Evolutionary conservation across 2,888 invertebrate genomes (phyloP).

Genomic region (Cremastobaeus sp.): DNA sequence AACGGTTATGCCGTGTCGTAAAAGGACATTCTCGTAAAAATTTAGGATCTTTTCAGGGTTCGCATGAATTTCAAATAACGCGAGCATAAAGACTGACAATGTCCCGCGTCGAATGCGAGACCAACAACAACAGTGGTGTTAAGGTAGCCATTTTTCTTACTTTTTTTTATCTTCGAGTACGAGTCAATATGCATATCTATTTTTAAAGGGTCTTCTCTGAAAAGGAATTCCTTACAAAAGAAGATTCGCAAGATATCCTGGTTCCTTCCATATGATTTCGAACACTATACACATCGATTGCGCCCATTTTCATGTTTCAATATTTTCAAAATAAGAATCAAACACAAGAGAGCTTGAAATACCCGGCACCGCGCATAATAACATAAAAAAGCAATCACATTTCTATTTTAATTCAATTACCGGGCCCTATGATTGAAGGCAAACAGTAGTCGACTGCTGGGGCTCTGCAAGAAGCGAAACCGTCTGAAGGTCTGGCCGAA

Average conservation of each 20-base stretch:
- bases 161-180: slow-evolving; percentile 18
- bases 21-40: slow-evolving; percentile 66
- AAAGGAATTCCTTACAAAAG: slow-evolving; percentile 6
- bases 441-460: slow-evolving; percentile 17
- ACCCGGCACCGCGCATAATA: no score
- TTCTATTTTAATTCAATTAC: slow-evolving; percentile 16
- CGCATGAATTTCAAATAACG: slow-evolving; percentile 64
- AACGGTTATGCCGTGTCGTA: slow-evolving; percentile 60
- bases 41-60: slow-evolving; percentile 62
- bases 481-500: neutral
- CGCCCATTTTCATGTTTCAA: no score
- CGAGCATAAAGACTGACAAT: slow-evolving; percentile 59
- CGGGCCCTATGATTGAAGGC: slow-evolving; percentile 14
- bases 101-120: slow-evolving; percentile 43
- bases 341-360: no score
- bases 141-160: slow-evolving; percentile 35
- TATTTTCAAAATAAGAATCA: no score
- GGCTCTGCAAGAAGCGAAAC: neutral
- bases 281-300: no score
- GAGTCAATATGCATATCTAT: slow-evolving; percentile 35
- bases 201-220: slow-evolving; percentile 27
- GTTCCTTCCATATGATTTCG: no score
- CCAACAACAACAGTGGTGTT: slow-evolving; percentile 47
- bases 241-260: no score
- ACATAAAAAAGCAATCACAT: no score